Evolutionary conservation across 2,888 invertebrate species (phyloP).

Genomic region (Agelastica alni): DNA sequence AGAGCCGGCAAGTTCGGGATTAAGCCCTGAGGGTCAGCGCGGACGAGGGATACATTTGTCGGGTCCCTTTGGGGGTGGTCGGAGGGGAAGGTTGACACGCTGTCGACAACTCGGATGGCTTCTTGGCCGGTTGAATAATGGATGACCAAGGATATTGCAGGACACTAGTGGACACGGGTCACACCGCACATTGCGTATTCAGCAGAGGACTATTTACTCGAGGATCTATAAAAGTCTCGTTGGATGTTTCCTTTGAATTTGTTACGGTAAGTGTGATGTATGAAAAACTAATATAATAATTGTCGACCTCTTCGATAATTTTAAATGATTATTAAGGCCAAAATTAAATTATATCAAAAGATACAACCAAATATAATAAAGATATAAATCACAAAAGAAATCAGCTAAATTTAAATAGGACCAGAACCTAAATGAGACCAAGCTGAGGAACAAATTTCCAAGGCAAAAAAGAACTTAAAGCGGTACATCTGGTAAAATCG

Average conservation of each 20-base stretch:
- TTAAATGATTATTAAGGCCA: too few relatives aligned
- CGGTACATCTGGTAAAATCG: too few relatives aligned
- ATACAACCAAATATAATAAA: too few relatives aligned
- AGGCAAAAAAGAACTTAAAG: too few relatives aligned
- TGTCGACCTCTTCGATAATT: too few relatives aligned
- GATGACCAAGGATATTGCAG: slow-evolving; percentile 51
- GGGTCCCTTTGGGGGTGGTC: slow-evolving; percentile 44
- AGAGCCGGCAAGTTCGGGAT: slow-evolving; percentile 39
- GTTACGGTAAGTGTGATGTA: slow-evolving; percentile 8
- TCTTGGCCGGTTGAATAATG: slow-evolving; percentile 56
- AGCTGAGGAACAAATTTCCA: too few relatives aligned
- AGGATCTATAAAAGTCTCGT: slow-evolving; percentile 28
- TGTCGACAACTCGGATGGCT: slow-evolving; percentile 52
- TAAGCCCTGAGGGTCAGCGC: slow-evolving; percentile 47
- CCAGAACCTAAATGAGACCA: too few relatives aligned
- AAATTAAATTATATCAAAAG: too few relatives aligned
- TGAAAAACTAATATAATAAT: too few relatives aligned
- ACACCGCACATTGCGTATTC: slow-evolving; percentile 45
- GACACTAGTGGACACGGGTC: slow-evolving; percentile 54
- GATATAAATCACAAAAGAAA: too few relatives aligned
- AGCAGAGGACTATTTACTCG: slow-evolving; percentile 28
- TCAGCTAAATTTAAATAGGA: too few relatives aligned
- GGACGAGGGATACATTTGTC: slow-evolving; percentile 55
- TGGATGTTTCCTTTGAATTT: slow-evolving; percentile 12
- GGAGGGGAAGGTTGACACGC: slow-evolving; percentile 44